Evolutionary conservation across 1,140 invertebrate species (phyloP).

Genomic region (Euwallacea fornicatus): DNA sequence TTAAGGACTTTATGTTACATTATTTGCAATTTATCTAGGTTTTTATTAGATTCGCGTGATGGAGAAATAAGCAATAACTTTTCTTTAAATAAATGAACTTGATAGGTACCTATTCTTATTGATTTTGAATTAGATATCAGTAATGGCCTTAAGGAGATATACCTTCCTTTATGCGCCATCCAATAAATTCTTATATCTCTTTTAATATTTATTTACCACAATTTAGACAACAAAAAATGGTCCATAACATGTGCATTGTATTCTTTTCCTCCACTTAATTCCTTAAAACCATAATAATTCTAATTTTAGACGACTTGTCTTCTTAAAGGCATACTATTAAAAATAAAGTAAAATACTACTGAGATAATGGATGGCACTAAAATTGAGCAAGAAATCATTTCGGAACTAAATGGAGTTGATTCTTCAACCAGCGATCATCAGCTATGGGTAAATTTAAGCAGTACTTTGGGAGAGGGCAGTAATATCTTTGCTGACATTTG

Average conservation of each 20-base stretch:
- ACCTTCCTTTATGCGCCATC: too few relatives aligned
- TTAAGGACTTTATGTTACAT: too few relatives aligned
- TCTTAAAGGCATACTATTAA: slow-evolving; percentile 6
- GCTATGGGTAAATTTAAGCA: slow-evolving; percentile 58
- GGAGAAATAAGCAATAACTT: neutral
- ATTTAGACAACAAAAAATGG: too few relatives aligned
- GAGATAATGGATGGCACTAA: slow-evolving; percentile 12
- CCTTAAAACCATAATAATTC: neutral
- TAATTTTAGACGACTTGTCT: neutral
- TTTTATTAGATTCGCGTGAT: too few relatives aligned
- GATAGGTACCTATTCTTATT: neutral
- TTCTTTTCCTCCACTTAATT: neutral
- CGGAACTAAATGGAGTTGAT: neutral
- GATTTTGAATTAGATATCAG: neutral
- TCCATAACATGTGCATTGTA: neutral
- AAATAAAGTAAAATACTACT: slow-evolving; percentile 2
- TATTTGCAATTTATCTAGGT: too few relatives aligned
- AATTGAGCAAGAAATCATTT: slow-evolving; percentile 8
- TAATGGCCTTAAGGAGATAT: too few relatives aligned
- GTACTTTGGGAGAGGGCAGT: slow-evolving; percentile 56
- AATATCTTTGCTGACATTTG: slow-evolving; percentile 55
- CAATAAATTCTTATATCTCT: too few relatives aligned
- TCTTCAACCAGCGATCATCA: slow-evolving; percentile 44
- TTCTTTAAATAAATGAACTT: neutral
- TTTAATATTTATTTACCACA: too few relatives aligned